phyloP scores from a whole-genome alignment of 2,888 invertebrate genomes.

The Thera britannica region DNA sequence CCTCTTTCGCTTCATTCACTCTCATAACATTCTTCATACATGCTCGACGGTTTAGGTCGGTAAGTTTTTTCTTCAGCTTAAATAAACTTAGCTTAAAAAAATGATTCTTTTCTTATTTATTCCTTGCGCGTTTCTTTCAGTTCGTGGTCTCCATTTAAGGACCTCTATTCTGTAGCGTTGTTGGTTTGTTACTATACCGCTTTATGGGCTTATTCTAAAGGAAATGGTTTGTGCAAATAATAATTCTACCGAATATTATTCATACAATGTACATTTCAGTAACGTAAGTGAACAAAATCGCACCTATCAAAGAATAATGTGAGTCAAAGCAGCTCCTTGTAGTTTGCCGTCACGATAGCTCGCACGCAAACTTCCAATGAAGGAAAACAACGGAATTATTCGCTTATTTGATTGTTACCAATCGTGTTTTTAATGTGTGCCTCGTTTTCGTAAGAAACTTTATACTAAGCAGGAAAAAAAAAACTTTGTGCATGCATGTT shows the following conservation, averaged over 20 bases:
- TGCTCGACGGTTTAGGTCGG: no score
- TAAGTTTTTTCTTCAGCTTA: no score
- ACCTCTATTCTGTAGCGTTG: no score
- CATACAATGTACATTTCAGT: slow-evolving; percentile 14
- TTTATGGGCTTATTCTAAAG: neutral
- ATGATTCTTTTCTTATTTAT: no score
- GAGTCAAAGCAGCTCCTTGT: slow-evolving; percentile 25
- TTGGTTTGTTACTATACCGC: no score
- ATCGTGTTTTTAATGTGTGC: slow-evolving; percentile 2
- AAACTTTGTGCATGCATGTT: neutral
- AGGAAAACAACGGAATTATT: slow-evolving; percentile 23
- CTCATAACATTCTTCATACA: no score
- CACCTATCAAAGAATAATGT: slow-evolving; percentile 26
- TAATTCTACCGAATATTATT: slow-evolving; percentile 3
- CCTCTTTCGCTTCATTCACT: no score
- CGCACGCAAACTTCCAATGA: slow-evolving; percentile 33
- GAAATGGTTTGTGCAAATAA: neutral
- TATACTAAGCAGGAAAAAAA: neutral
- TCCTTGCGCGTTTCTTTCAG: no score
- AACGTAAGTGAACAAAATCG: slow-evolving; percentile 25
- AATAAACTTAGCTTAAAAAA: no score
- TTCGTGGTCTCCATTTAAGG: no score
- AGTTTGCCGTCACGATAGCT: slow-evolving; percentile 24
- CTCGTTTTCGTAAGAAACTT: slow-evolving; percentile 7
- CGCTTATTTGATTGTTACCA: slow-evolving; percentile 22